phyloP scores from a whole-genome alignment of 2,113 vertebrate genomes.

The Sceloporus undulatus region DNA sequence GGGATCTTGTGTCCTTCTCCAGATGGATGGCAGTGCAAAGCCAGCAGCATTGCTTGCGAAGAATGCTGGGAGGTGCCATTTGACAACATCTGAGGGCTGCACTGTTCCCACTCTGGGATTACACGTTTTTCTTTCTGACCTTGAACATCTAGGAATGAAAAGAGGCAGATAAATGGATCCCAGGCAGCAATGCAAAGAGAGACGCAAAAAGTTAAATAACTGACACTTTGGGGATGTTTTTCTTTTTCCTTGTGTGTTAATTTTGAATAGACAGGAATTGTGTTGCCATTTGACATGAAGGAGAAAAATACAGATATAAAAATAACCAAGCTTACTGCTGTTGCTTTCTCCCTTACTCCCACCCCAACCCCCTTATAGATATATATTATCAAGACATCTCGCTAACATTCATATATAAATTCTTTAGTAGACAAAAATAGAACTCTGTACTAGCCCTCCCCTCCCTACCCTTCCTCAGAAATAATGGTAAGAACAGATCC shows the following conservation, averaged over 20 bases:
- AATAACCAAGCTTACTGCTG: slow-evolving; percentile 27
- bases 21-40: too few species aligned
- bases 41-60: too few species aligned
- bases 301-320: slow-evolving; percentile 32
- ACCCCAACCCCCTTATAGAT: not conserved
- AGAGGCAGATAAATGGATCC: not conserved
- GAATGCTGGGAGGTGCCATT: too few species aligned
- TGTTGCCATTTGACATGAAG: slow-evolving; percentile 6
- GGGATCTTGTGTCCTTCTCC: too few species aligned
- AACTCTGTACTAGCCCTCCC: slow-evolving; percentile 53
- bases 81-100: too few species aligned
- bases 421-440: slow-evolving; percentile 80
- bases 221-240: not conserved
- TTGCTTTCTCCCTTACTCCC: not conserved
- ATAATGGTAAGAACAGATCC: not conserved
- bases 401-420: slow-evolving; percentile 64
- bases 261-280: slow-evolving; percentile 12
- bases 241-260: not conserved
- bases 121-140: too few species aligned
- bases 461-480: not conserved
- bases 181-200: not conserved
- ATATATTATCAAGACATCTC: slow-evolving; percentile 33
- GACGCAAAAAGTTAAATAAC: not conserved
- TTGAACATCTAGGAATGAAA: too few species aligned
- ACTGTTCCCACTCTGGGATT: too few species aligned